Conservation (phyloP, 1,140 invertebrate genomes). For the Cotesia chilonis region DNA sequence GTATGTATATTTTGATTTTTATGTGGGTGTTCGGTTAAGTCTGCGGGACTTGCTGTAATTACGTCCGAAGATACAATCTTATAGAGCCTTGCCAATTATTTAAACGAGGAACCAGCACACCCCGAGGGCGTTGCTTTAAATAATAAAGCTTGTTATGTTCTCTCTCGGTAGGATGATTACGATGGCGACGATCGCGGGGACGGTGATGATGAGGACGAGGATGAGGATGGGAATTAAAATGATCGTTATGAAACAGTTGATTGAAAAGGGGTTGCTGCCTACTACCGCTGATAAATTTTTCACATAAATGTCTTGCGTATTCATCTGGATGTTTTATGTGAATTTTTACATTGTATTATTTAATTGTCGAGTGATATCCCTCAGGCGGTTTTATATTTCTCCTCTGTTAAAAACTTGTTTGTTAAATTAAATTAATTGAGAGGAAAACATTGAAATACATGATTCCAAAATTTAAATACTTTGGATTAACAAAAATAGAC, state of each 20-base stretch:
- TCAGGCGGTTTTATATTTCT: background rate
- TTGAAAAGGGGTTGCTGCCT: slow-evolving; percentile 6
- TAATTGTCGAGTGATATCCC: background rate
- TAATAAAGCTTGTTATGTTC: slow-evolving; percentile 32
- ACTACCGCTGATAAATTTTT: background rate
- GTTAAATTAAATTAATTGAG: slow-evolving; percentile 10
- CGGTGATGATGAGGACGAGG: background rate
- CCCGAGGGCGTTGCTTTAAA: slow-evolving; percentile 29
- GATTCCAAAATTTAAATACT: background rate
- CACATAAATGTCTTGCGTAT: slow-evolving; percentile 11
- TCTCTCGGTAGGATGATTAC: background rate
- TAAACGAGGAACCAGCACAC: slow-evolving; percentile 16
- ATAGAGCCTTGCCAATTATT: slow-evolving; percentile 31
- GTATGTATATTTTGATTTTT: background rate
- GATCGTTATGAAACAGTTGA: slow-evolving; percentile 10
- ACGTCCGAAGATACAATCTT: slow-evolving; percentile 33
- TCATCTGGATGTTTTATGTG: background rate
- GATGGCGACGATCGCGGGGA: background rate
- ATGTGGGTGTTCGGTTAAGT: background rate
- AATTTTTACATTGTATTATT: too few relatives aligned
- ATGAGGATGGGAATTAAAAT: background rate
- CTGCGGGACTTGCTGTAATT: slow-evolving; percentile 22
- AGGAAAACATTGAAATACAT: background rate
- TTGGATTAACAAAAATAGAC: background rate
- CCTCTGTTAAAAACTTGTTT: background rate